Conservation (phyloP, 2,797 vertebrate genomes). For the Euthynnus affinis region DNA sequence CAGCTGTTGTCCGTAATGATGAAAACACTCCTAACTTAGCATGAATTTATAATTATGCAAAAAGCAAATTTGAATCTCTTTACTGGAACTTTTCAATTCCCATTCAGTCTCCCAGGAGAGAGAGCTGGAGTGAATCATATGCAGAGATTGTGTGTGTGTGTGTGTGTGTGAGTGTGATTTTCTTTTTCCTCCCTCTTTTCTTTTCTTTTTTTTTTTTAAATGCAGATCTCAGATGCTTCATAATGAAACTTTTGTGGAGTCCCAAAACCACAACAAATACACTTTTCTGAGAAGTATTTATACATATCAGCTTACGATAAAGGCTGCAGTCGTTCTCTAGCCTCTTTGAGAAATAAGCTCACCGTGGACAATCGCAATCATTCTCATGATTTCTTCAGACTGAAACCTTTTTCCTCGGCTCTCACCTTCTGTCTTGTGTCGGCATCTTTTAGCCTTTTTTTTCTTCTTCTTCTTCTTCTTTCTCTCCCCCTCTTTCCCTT, state of each 20-base stretch:
- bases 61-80: constrained; percentile 76
- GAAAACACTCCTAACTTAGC: constrained; percentile 78
- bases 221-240: constrained; percentile 77
- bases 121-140: constrained; percentile 77
- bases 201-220: constrained; percentile 45
- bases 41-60: constrained; percentile 79
- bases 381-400: constrained; percentile 1
- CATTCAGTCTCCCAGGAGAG: constrained; percentile 73
- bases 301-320: constrained; percentile 78
- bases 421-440: not conserved
- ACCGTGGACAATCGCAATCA: constrained; percentile 13
- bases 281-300: constrained; percentile 85
- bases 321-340: constrained; percentile 25
- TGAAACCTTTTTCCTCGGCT: not conserved
- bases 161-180: constrained; percentile 35
- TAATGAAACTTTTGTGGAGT: constrained; percentile 86
- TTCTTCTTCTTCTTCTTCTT: not conserved
- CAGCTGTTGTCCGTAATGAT: constrained; percentile 81
- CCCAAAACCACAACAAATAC: constrained; percentile 81
- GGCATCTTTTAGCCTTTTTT: constrained; percentile 5
- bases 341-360: constrained; percentile 34
- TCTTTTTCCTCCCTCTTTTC: not conserved
- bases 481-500: no score
- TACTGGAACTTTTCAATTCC: constrained; percentile 78
- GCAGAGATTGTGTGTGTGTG: constrained; percentile 62